Evolutionary conservation across 1,140 invertebrate genomes (phyloP), one percentile per base, ranked within the genome.

Genomic region (Papilio glaucus): DNA sequence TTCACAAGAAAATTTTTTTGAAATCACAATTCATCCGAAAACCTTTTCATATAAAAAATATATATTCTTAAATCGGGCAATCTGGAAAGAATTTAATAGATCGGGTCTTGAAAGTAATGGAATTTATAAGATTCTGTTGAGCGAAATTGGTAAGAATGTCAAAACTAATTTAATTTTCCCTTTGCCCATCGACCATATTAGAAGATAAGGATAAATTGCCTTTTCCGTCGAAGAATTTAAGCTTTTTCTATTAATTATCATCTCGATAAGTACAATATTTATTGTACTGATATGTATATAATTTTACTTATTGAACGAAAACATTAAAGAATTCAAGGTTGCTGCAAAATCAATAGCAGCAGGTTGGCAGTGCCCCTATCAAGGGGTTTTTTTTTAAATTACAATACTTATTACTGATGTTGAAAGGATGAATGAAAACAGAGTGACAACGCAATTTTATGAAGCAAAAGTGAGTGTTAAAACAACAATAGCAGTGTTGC

Each of bases 131-230:
- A 57, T 57, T 57, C 49, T 15, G 18, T 57, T 57, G 18, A 57
- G 21, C 49, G 49, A 57, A 57, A 57, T 57, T 57, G 49, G 49
- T 12, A 57, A 57, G 49, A 57, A 57, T 57, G 49, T 57, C 49
- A 57, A 57, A n/a, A 57, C 24, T 57, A 57, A 57, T 4, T 57
- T 57, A 57, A 57, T 57, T 57, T 24, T 57, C 49, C 18, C 18
- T 57, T 57, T 10, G 24, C 49, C 49, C 49, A 57, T 57, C 45
- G 45, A 26, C 8, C 49, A 57, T 57, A 57, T 57, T 57, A 57
- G 6, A 57, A 57, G 49, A 26, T 57, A 26, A 57, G 49, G 21
- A 57, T 24, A 24, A 24, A 57, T 57, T 57, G 49, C 49, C 49
- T 57, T 57, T 49, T 57, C 12, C 24, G 13, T 24, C 10, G 9